Base-by-base conservation (phyloP, 2,888 invertebrate species). In the Lysandra coridon region DNA sequence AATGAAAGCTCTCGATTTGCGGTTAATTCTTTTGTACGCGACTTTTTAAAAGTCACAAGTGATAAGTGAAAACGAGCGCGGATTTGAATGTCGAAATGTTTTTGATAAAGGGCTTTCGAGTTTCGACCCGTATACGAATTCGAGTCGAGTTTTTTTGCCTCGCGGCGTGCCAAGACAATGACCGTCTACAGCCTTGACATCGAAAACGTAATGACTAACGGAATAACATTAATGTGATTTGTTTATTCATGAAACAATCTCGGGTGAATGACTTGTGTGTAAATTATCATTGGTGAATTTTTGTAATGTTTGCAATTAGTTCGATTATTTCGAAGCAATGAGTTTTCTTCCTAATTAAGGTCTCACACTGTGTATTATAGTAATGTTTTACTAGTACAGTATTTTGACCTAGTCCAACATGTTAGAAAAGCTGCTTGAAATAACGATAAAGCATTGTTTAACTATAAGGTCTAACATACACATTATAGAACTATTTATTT, bases 1-100 rank as follows among this genome's bases (percentile, higher is more conserved):
- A 76, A 76, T 76, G 76, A 76, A 76, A 76, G 76, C 76, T 76
- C 57, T 23, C 75, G 40, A 75, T 75, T 75, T 75, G 57, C 76
- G 76, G 76, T 53, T 76, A 33, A 57, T 23, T 30, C 76, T 75
- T 76, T 57, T 76, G 57, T 76, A 30, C 33, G 57, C 75, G 49
- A 57, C 76, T 57, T 76, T 76, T 75, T 75, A 57, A 57, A 57
- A 30, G 33, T 14, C 74, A 74, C 40, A 49, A 74, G 74, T 74
- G 33, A 76, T 53, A 57, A 76, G 33, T 49, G 23, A 76, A 30
- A 57, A 53, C 49, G 49, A 44, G 23, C 30, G 30, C 49, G n/a
- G 10, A 30, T 44, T 49, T 12, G 23, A 23, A n/a, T 49, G 75
- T 75, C 49, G 75, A 49, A 75, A 12, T 23, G 30, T 49, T 76